Base-by-base conservation (phyloP, 2,797 vertebrate species). In the Smutsia temminckii region DNA sequence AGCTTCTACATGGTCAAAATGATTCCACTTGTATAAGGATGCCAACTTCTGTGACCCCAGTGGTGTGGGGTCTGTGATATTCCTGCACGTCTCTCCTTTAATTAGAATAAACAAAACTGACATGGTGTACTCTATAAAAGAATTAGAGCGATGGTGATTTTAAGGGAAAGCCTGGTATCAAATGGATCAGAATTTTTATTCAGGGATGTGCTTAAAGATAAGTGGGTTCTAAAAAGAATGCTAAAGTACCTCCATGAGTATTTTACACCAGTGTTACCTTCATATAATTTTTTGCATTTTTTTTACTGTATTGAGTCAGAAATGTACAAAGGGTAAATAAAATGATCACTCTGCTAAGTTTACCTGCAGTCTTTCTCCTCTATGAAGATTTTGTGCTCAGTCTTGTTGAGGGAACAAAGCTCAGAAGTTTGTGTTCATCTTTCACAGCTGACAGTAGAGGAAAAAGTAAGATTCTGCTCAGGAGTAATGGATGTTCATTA, bases 81-180 rank as follows among this genome's bases (percentile, higher is more conserved):
- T 79, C 27, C 63, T 69, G 2, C n/a, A 77, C 5, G 72, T 51
- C 32, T 72, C 2, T 77, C 5, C 13, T 20, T 79, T 93, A 90
- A 96, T 96, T 83, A 75, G 40, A 95, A 86, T 75, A 88, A 93
- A 79, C 8, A 79, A 78, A 95, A 79, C 11, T 90, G 71, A 23
- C 17, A 85, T 2, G 71, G 25, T 83, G 20, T 75, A 85, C 32
- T 71, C 46, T 34, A n/a, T 63, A 55, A 96, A 93, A 74, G 20
- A 95, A 97, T 87, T 74, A 92, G 32, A 74, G 42, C 29, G 69
- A 86, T 34, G 42, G 68, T 29, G 69, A 46, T 46, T 66, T 95
- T 71, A 20, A 55, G 59, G 59, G 86, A 68, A 17, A 71, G 4
- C 3, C 21, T 68, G 37, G 5, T 32, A 84, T 80, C 21, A 21